Base-by-base conservation (phyloP, 30 jellyfish, hydroid and myxozoan genomes). In the Rhopilema esculentum region DNA sequence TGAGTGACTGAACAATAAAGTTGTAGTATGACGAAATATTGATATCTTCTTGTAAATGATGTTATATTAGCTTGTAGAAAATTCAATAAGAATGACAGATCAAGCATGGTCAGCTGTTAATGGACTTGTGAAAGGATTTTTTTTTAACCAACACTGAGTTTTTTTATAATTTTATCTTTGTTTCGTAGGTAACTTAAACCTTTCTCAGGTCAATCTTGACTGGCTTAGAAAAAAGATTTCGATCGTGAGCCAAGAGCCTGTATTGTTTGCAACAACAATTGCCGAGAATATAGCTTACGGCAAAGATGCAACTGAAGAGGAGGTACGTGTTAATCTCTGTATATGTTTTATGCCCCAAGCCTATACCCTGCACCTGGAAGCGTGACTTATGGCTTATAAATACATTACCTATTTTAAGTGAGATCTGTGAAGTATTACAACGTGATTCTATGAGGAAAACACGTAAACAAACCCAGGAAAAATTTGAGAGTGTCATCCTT, bases 211-310 rank as follows among this genome's bases (percentile, higher is more conserved):
- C 26, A 91, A 95, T 75, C 77, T 89, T 27, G 91, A 74, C 67
- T 85, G 97, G 99, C 91, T 90, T 20, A 91, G 99, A 23, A 78
- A 82, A 69, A 75, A 84, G 83, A 85, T 95, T 73, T 95, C 97
- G 12, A 95, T 95, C 64, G 99, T 95, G 23, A 95, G 95, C 70
- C 99, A 95, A 72, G 99, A 95, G 50, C 99, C 99, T 1, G 89
- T 90, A 1, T 52, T 95, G 50, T 95, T 95, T 80, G 99, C 99
- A 23, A 89, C 95, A 21, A 71, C 99, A n/a, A 95, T 95, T 66
- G 97, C 94, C 1, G 94, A 86, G 9, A 95, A 95, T 50, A 95
- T 95, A 70, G 99, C 99, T 12, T 95, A 85, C 73, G 99, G 99
- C 8, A 83, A 73, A 64, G 99, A 95, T 74, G 99, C 99, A 7